Evolutionary conservation across 2,113 vertebrate species (phyloP).

Genomic region (Atractosteus spatula): DNA sequence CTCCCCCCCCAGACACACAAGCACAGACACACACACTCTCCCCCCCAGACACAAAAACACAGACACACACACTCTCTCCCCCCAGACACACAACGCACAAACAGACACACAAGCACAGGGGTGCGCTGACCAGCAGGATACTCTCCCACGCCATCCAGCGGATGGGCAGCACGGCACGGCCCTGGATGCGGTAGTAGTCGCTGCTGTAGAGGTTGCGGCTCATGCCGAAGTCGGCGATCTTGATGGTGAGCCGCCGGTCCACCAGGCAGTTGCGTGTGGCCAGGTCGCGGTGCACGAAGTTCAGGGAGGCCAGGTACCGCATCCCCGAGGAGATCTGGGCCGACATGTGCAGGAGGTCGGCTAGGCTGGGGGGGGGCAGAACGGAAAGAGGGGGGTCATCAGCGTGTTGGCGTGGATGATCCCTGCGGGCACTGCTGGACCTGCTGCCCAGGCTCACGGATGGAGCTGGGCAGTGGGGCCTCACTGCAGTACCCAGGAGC

Average conservation of each 20-base stretch:
- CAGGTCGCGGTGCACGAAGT: slow-evolving; percentile 79
- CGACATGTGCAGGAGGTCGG: slow-evolving; percentile 77
- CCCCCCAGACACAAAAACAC: neutral
- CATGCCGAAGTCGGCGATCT: slow-evolving; percentile 83
- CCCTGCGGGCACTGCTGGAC: too few species aligned
- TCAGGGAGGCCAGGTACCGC: slow-evolving; percentile 76
- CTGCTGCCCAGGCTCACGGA: too few species aligned
- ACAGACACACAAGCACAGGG: too few species aligned
- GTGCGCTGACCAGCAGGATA: slow-evolving; percentile 70
- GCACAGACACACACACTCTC: neutral
- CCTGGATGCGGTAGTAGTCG: slow-evolving; percentile 83
- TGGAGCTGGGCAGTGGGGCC: too few species aligned
- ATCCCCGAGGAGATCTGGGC: slow-evolving; percentile 80
- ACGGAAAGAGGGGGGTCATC: neutral
- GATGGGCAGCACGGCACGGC: slow-evolving; percentile 77
- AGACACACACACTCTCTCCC: neutral
- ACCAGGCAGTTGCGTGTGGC: slow-evolving; percentile 81
- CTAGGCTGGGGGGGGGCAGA: slow-evolving; percentile 45
- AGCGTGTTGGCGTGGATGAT: too few species aligned
- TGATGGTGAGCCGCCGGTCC: slow-evolving; percentile 79
- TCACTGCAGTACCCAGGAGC: too few species aligned
- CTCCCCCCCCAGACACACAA: neutral
- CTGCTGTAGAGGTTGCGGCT: slow-evolving; percentile 81
- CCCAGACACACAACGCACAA: neutral
- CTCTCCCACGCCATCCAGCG: slow-evolving; percentile 88